phyloP scores from a whole-genome alignment of 2,113 vertebrate species.

The Sylvilagus bachmani region DNA sequence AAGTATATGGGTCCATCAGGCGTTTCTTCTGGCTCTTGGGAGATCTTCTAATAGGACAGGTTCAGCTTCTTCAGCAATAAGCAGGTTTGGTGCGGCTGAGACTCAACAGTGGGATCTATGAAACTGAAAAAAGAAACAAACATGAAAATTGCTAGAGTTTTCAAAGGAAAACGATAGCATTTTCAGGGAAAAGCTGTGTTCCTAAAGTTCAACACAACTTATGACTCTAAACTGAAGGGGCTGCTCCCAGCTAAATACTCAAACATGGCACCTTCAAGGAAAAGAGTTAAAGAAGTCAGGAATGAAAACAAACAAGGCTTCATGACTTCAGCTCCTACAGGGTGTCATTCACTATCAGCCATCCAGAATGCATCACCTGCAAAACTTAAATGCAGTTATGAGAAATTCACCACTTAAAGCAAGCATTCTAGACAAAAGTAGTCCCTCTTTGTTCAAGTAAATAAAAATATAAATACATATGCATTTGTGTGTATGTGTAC shows the following conservation, averaged over 20 bases:
- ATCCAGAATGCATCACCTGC: constrained; percentile 7
- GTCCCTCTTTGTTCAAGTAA: constrained; percentile 20
- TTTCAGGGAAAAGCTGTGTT: constrained; percentile 37
- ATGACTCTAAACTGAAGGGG: background rate
- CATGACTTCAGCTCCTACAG: constrained; percentile 25
- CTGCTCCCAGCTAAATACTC: constrained; percentile 5
- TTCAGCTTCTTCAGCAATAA: constrained; percentile 60
- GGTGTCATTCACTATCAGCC: constrained; percentile 14
- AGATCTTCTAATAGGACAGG: constrained; percentile 23
- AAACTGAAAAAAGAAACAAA: constrained; percentile 48
- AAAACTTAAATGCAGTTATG: constrained; percentile 43
- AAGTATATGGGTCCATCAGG: background rate
- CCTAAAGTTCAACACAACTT: constrained; percentile 40
- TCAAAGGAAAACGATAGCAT: background rate
- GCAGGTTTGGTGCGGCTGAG: background rate
- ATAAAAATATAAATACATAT: background rate
- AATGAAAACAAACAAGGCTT: background rate
- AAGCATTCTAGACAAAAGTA: background rate
- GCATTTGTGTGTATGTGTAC: background rate
- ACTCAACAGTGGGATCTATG: constrained; percentile 1
- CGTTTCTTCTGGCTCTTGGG: constrained; percentile 41
- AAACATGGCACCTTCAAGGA: background rate
- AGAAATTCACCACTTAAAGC: constrained; percentile 26
- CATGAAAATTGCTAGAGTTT: constrained; percentile 1
- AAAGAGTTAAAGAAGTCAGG: constrained; percentile 21